Evolutionary conservation across 2,113 vertebrate genomes (phyloP).

Genomic region (Dicaeum eximium): DNA sequence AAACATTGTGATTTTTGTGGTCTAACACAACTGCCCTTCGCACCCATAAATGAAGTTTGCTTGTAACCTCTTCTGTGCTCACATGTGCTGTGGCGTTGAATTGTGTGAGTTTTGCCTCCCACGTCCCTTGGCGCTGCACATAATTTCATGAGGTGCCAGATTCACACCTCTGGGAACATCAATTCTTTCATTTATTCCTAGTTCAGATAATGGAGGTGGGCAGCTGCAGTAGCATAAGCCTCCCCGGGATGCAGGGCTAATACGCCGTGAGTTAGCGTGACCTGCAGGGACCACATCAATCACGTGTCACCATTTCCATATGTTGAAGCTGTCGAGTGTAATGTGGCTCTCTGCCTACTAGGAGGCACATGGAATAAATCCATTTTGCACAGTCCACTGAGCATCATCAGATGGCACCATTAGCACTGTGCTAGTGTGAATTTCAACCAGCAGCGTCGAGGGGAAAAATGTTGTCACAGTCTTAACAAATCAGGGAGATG

Average conservation of each 20-base stretch:
- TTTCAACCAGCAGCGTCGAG: neutral
- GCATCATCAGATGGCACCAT: slow-evolving; percentile 12
- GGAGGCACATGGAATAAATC: slow-evolving; percentile 4
- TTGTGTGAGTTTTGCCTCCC: neutral
- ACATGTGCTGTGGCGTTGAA: neutral
- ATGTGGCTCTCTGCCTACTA: neutral
- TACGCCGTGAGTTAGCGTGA: neutral
- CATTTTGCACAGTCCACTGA: neutral
- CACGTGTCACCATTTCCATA: slow-evolving; percentile 26
- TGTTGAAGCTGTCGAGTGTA: neutral
- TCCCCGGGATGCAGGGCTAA: neutral
- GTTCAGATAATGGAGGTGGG: neutral
- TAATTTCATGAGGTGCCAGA: neutral
- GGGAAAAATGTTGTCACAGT: neutral
- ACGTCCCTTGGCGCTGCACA: neutral
- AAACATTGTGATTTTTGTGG: neutral
- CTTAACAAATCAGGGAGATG: neutral
- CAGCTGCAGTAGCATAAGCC: slow-evolving; percentile 11
- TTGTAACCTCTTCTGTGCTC: neutral
- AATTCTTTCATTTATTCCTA: neutral
- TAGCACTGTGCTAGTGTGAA: neutral
- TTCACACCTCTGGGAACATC: neutral
- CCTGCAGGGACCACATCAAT: slow-evolving; percentile 29
- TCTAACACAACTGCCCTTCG: neutral
- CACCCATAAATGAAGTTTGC: neutral